These are phyloP conservation scores for Stigmatopora nigra DNA, from an alignment of 2,113 vertebrate genomes.

Conservation along the genomic window DNA sequence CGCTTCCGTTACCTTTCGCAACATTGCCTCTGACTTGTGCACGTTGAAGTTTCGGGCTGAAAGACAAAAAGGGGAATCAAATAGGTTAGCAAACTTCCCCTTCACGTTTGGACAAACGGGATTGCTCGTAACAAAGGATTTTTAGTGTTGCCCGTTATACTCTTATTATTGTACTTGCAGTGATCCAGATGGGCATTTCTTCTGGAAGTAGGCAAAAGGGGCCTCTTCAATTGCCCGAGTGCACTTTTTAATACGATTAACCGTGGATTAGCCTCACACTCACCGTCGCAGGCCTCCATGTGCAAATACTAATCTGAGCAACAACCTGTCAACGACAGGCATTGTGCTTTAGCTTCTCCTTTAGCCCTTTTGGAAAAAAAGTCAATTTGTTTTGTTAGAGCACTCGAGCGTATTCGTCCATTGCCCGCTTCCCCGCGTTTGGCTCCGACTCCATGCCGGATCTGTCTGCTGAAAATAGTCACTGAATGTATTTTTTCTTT, in stretches of 20 bases:
- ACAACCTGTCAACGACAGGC: conserved; percentile 11
- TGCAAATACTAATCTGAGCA: conserved; percentile 11
- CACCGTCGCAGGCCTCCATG: conserved; percentile 3
- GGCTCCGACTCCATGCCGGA: no score
- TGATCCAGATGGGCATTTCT: neutral
- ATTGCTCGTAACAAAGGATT: no score
- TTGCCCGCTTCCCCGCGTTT: no score
- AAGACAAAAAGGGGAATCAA: conserved; percentile 35
- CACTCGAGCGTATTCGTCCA: no score
- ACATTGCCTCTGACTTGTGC: conserved; percentile 88
- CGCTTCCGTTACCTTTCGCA: conserved; percentile 80
- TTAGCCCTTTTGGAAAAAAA: neutral
- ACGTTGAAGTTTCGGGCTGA: conserved; percentile 85
- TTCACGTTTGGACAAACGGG: no score
- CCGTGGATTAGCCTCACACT: conserved; percentile 43
- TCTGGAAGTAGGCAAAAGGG: neutral
- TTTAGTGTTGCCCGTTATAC: no score
- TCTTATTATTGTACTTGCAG: no score
- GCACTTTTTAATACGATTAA: conserved; percentile 59
- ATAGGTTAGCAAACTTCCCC: neutral
- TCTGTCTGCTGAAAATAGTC: no score
- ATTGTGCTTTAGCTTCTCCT: neutral
- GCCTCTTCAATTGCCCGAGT: conserved; percentile 7
- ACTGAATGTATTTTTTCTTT: no score
- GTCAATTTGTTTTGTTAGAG: no score